Base-by-base conservation (phyloP, 2,797 vertebrate genomes). In the Parambassis ranga region DNA sequence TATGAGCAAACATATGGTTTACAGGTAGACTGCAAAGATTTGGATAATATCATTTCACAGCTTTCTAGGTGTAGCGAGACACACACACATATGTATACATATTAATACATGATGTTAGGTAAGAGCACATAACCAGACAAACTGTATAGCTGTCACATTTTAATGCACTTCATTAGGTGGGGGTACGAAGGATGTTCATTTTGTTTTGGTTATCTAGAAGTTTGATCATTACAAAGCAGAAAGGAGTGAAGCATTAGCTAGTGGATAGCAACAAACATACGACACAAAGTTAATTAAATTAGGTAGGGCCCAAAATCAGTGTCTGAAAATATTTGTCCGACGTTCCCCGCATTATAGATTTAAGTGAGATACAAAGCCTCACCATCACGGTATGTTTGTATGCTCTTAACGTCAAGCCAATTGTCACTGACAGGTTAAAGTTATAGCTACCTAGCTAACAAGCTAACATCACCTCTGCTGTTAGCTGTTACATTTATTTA, bases 281-380 rank as follows among this genome's bases (percentile, higher is more conserved):
- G 64, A 76, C 74, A 79, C 62, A 74, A 77, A 78, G 77, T 84
- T 79, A 64, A 81, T 76, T 44, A 48, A 67, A 79, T 49, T 49
- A 64, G 36, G 2, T 4, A 15, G 35, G 48, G 63, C 39, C 61
- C 26, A 22, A 28, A n/a, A 39, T 62, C 47, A 32, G 6, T 55
- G 16, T 7, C n/a, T 6, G 13, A 4, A 60, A 68, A 44, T 18
- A 19, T 20, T 8, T 13, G 1, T 26, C 14, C 5, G 3, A 16
- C 7, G 1, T 41, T 37, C 20, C 1, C 11, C 3, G 10, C 10
- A 44, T 8, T 23, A 20, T 6, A 6, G 1, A 57, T 18, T 35
- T 2, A 48, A 35, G 7, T 13, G 0, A 32, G 5, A 15, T 31
- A 65, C n/a, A 49, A 3, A 48, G 39, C 0, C 8, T 31, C 7